Conservation (phyloP, 2,888 invertebrate species). For the Apantesis nais region DNA sequence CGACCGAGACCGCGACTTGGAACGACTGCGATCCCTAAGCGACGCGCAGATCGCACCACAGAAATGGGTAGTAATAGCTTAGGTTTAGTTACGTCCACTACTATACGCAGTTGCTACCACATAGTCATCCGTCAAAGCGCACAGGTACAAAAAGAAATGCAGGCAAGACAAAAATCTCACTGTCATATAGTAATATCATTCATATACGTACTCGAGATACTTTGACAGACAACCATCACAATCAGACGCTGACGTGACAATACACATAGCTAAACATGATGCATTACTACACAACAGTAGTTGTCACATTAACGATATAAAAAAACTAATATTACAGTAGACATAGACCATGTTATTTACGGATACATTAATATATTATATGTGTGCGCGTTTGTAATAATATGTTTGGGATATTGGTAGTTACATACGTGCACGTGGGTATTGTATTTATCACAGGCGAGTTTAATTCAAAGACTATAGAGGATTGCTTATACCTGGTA, state of each 20-base stretch:
- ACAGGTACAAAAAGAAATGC: slow-evolving; percentile 5
- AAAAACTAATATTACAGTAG: slow-evolving; percentile 7
- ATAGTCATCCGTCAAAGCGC: slow-evolving; percentile 11
- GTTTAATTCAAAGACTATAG: background rate
- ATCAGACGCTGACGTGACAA: slow-evolving; percentile 16
- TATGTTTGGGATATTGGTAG: background rate
- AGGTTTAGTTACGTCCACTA: slow-evolving; percentile 47
- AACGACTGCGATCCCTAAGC: slow-evolving; percentile 75
- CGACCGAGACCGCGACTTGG: slow-evolving; percentile 70
- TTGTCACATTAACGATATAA: slow-evolving; percentile 23
- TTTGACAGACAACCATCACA: slow-evolving; percentile 20
- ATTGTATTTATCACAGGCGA: background rate
- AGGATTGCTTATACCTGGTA: background rate
- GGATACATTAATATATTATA: background rate
- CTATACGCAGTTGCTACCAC: slow-evolving; percentile 5
- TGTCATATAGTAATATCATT: background rate
- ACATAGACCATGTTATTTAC: background rate
- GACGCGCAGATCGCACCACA: slow-evolving; percentile 50
- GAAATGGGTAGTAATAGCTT: slow-evolving; percentile 45
- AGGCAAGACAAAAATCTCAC: background rate
- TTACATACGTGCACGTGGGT: background rate
- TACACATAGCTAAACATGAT: slow-evolving; percentile 22
- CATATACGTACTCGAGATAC: background rate
- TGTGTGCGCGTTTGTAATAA: no score
- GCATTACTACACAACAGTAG: slow-evolving; percentile 18